A percentile compares a stretch with the other conserved stretches of the same genome.
Evolutionary conservation across 2,113 vertebrate genomes (phyloP).

Genomic region (Rhagologus leucostigma): DNA sequence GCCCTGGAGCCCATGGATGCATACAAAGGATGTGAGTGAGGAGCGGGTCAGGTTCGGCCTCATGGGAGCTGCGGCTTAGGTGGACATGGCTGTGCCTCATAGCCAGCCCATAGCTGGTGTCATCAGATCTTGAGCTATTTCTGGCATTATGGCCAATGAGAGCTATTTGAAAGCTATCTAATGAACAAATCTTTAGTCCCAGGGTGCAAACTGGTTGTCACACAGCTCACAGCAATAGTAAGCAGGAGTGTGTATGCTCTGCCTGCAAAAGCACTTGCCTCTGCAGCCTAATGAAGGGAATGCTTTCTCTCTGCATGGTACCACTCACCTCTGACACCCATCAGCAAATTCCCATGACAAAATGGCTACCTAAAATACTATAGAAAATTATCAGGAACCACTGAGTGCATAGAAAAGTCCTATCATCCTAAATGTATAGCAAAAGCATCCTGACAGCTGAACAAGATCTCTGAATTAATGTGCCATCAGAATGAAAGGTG

Average conservation of each 20-base stretch:
- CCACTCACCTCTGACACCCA: not conserved
- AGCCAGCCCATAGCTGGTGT: not conserved
- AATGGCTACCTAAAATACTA: not conserved
- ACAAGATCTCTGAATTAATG: not conserved
- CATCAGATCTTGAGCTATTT: not conserved
- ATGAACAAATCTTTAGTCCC: not conserved
- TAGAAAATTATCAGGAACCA: not conserved
- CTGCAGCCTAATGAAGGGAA: not conserved
- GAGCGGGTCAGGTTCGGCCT: rapidly evolving
- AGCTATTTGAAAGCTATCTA: not conserved
- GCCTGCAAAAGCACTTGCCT: not conserved
- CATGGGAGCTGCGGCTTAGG: rapidly evolving
- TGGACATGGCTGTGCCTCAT: rapidly evolving
- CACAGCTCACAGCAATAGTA: not conserved
- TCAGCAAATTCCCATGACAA: not conserved
- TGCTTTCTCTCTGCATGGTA: not conserved
- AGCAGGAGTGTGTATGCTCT: not conserved
- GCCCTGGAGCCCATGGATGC: not conserved
- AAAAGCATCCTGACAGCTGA: not conserved
- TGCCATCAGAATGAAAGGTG: not conserved
- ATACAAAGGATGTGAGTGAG: not conserved
- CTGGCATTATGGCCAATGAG: not conserved
- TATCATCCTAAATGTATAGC: not conserved
- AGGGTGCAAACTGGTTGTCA: not conserved
- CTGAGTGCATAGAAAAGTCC: not conserved